Evolutionary conservation across 2,888 invertebrate species (phyloP).

Genomic region (Crossocerus cetratus): DNA sequence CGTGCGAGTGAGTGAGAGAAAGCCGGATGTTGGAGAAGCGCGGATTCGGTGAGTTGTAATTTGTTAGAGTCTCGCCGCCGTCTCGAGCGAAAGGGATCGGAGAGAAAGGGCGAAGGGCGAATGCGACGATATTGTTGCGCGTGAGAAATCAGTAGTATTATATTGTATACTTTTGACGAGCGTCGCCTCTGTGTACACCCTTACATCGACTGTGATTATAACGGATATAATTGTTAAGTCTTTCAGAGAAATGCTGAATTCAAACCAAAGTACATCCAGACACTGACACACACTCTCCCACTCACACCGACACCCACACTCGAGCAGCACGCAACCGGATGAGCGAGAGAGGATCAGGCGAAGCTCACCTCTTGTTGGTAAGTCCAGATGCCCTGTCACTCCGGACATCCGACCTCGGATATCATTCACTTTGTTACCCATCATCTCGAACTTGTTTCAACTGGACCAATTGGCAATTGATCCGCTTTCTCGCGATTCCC

Average conservation of each 20-base stretch:
- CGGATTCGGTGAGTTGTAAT: not conserved
- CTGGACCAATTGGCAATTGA: not conserved
- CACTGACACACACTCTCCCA: constrained; percentile 12
- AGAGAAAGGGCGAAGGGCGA: not conserved
- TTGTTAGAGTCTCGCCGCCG: not conserved
- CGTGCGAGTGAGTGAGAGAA: constrained; percentile 1
- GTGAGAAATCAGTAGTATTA: constrained; percentile 12
- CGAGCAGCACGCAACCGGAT: constrained; percentile 8
- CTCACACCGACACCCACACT: too few species aligned
- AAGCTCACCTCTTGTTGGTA: constrained; percentile 17
- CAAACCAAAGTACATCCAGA: not conserved
- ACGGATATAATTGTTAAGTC: constrained; percentile 66
- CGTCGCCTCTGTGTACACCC: constrained; percentile 48
- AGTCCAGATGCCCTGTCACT: constrained; percentile 16
- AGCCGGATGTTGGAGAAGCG: not conserved
- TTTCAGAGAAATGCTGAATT: constrained; percentile 47
- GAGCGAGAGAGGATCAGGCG: constrained; percentile 12
- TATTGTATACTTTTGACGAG: constrained; percentile 37
- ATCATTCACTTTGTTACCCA: not conserved
- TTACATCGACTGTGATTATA: constrained; percentile 70
- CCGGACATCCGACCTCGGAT: constrained; percentile 10
- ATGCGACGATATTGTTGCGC: not conserved
- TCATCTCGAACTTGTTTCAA: not conserved
- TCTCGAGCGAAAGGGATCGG: not conserved
- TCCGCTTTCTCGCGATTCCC: too few species aligned